Percentiles rank a stretch among this genome's conserved stretches.
phyloP scores from a whole-genome alignment of 2,888 invertebrate genomes.

The Melanostoma scalare region DNA sequence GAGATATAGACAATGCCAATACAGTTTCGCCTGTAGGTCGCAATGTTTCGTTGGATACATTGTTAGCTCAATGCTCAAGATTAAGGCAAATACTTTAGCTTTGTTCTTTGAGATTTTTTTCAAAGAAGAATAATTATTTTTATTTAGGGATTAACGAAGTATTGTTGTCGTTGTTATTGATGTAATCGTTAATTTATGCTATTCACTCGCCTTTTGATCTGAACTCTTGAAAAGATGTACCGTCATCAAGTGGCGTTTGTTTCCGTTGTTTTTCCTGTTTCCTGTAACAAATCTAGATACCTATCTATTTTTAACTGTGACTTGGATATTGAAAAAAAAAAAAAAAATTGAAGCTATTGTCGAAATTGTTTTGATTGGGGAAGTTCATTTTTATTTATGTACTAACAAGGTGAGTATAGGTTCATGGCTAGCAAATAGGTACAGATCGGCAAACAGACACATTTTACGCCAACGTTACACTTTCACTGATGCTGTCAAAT shows the following conservation, averaged over 20 bases:
- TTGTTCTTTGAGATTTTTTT: background rate
- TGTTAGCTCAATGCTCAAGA: slow-evolving; percentile 25
- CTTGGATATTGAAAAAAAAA: background rate
- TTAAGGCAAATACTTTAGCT: slow-evolving; percentile 22
- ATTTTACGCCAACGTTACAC: background rate
- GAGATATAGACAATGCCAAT: slow-evolving; percentile 6
- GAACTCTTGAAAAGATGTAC: slow-evolving; percentile 3
- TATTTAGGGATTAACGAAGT: slow-evolving; percentile 33
- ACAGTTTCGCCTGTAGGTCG: background rate
- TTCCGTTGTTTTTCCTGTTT: slow-evolving; percentile 2
- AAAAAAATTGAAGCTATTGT: background rate
- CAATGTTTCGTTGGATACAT: slow-evolving; percentile 16
- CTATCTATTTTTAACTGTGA: background rate
- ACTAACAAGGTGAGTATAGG: background rate
- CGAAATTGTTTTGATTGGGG: background rate
- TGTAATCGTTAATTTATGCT: slow-evolving; percentile 26
- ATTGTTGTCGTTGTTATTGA: slow-evolving; percentile 12
- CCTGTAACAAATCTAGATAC: slow-evolving; percentile 16
- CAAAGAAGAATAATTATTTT: slow-evolving; percentile 25
- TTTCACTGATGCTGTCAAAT: slow-evolving; percentile 34
- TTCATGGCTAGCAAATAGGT: slow-evolving; percentile 12
- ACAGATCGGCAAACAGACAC: too few relatives aligned
- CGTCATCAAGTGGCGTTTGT: slow-evolving; percentile 19
- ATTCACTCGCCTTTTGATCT: slow-evolving; percentile 7
- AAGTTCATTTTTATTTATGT: slow-evolving; percentile 14